Evolutionary conservation across 2,113 vertebrate genomes (phyloP).

Genomic region (Rynchops niger): DNA sequence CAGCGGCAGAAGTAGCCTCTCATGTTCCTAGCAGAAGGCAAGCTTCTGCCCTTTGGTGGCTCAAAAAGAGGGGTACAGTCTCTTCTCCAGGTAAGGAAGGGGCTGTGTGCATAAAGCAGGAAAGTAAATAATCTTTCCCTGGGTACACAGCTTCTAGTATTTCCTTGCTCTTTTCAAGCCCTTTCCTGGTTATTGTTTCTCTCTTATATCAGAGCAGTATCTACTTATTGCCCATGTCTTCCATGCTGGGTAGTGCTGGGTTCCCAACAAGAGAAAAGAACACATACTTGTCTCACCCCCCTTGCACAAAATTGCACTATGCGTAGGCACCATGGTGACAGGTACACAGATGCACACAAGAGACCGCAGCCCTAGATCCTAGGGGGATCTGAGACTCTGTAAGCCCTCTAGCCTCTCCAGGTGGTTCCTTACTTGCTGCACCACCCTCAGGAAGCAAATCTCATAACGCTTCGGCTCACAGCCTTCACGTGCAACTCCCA

Average conservation of each 20-base stretch:
- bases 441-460: not conserved
- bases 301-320: not conserved
- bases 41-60: not conserved
- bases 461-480: not conserved
- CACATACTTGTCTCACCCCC: not conserved
- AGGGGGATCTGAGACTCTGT: not conserved
- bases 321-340: not conserved
- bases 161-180: not conserved
- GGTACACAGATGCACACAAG: not conserved
- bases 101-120: not conserved
- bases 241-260: not conserved
- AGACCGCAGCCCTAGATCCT: not conserved
- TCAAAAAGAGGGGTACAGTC: not conserved
- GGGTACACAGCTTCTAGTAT: not conserved
- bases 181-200: not conserved
- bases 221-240: not conserved
- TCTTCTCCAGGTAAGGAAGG: not conserved
- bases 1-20: not conserved
- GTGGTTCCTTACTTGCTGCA: not conserved
- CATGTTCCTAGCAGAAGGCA: not conserved
- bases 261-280: not conserved
- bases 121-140: not conserved
- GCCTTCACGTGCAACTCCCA: not conserved
- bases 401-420: not conserved
- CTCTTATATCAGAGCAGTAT: not conserved